phyloP scores from a whole-genome alignment of 2,888 invertebrate species.

The Protonemura montana region DNA sequence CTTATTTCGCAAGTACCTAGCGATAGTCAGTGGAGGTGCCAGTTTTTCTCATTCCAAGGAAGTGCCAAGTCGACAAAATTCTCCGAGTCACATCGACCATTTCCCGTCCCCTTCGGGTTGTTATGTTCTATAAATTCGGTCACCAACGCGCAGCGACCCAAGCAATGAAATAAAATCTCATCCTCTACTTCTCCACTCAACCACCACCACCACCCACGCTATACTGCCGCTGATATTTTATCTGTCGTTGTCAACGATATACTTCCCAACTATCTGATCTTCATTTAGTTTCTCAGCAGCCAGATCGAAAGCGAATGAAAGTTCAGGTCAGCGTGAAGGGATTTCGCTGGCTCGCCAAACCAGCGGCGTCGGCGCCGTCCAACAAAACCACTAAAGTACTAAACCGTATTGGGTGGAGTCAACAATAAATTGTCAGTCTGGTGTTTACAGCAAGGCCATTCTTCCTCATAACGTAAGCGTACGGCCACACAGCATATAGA shows the following conservation, averaged over 20 bases:
- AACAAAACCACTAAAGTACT: slow-evolving; percentile 31
- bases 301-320: slow-evolving; percentile 14
- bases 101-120: background rate
- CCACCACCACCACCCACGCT: no score
- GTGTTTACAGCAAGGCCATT: slow-evolving; percentile 1
- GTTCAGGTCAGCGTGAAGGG: slow-evolving; percentile 13
- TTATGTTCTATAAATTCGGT: background rate
- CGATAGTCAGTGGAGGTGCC: background rate
- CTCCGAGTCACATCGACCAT: background rate
- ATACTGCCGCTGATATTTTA: background rate
- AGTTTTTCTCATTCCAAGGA: background rate
- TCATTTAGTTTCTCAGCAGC: slow-evolving; percentile 13
- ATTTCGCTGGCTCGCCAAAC: slow-evolving; percentile 15
- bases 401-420: slow-evolving; percentile 37
- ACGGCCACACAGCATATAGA: background rate
- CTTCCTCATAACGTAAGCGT: slow-evolving; percentile 37
- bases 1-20: no score
- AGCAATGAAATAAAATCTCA: background rate
- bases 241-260: background rate
- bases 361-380: background rate
- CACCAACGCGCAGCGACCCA: background rate
- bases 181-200: background rate
- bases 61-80: background rate
- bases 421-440: slow-evolving; percentile 28
- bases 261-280: slow-evolving; percentile 31